These are phyloP conservation scores for Strix aluco DNA, from an alignment of 2,113 vertebrate species.

Conservation along the genomic window DNA sequence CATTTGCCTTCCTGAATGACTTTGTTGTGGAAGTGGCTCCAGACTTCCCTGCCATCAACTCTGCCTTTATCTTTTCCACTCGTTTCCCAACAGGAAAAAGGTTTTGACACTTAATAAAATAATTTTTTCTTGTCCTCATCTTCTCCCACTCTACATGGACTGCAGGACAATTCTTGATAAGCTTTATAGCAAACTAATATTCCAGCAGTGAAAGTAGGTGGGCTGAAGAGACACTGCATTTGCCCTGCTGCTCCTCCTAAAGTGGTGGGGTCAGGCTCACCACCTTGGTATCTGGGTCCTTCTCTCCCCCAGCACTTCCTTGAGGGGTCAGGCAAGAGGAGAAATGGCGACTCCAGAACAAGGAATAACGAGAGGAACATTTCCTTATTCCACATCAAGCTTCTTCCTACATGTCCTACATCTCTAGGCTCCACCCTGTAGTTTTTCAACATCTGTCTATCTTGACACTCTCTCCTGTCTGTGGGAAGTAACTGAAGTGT, in stretches of 20 bases:
- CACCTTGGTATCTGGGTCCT: background rate
- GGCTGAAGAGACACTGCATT: background rate
- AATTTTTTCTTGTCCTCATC: background rate
- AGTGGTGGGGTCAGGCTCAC: background rate
- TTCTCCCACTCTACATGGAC: background rate
- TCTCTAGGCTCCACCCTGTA: background rate
- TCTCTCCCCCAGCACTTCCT: background rate
- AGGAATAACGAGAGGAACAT: background rate
- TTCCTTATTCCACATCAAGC: background rate
- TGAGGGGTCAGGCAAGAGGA: background rate
- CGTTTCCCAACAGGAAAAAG: accelerated
- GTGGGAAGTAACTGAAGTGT: background rate
- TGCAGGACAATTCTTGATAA: background rate
- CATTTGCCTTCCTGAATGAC: background rate
- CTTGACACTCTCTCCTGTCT: background rate
- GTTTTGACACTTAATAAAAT: background rate
- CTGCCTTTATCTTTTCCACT: background rate
- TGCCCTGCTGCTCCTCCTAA: background rate
- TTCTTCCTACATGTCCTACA: background rate
- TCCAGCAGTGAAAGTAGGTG: background rate
- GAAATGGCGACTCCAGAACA: background rate
- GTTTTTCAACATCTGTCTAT: background rate
- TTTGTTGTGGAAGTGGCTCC: background rate
- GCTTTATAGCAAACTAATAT: background rate
- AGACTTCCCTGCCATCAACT: background rate